Base-by-base conservation (phyloP, 1,140 invertebrate genomes). In the Drosophila chauvacae region DNA sequence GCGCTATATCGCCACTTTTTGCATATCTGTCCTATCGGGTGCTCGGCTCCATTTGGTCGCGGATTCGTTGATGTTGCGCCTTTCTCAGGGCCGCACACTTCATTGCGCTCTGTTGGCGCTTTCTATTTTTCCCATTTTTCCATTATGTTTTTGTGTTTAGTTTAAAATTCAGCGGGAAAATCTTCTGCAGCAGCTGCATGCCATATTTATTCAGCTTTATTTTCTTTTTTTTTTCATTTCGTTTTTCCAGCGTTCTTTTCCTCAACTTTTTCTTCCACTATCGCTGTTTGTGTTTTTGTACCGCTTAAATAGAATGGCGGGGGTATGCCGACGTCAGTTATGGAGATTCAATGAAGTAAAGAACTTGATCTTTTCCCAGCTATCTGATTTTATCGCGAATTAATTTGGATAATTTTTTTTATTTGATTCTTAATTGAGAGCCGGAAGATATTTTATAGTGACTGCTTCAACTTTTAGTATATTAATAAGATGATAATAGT, bases 21-120 rank as follows among this genome's bases (percentile, higher is more conserved):
- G 18, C 41, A 39, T 50, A 71, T 71, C 69, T 72, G 45, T 72
- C n/a, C 51, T 61, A 55, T 79, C 56, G 63, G 35, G 55, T 69
- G 77, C 72, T 77, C 69, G 84, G 53, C 69, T 79, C 80, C 77
- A 80, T 80, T 87, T 87, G 64, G 50, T 59, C 55, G 53, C 44
- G 35, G 44, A 50, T 59, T 50, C 37, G 61, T 33, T 73, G 79
- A 60, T 70, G 50, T 37, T 66, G 57, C 44, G 44, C 65, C 69
- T 57, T 71, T 71, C 65, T 69, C 80, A 65, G 73, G 39, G 83
- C 66, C 73, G 23, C 55, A 78, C 86, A 87, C 84, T 87, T 87
- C 77, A 87, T 88, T 87, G 84, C 84, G 84, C 84, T 80, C 80
- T 88, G 84, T 80, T 87, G 80, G 77, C 80, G 65, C 80, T 90